Base-by-base conservation (phyloP, 2,888 invertebrate genomes). In the Hypsopygia costalis region DNA sequence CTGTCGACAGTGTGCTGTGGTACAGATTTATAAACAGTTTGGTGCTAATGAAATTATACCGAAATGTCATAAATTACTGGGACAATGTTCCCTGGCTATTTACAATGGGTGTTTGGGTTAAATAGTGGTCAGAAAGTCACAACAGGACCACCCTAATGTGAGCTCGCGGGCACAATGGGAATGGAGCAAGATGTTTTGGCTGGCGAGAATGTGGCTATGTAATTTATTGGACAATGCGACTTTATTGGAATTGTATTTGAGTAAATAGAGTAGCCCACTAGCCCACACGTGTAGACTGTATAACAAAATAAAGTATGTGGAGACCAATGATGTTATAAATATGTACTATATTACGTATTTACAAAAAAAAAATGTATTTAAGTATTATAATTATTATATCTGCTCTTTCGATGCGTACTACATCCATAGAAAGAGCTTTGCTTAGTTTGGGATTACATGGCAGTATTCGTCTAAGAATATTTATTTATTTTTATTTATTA, bases 41-140 rank as follows among this genome's bases (percentile, higher is more conserved):
- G 64, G 58, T 66, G 72, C 73, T 81, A 87, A 85, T 88, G 81
- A 88, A 87, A 83, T 82, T 75, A 76, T 77, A 85, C 82, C 76
- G 81, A 78, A 78, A 70, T 64, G 69, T 69, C 54, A 80, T 87
- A 86, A 85, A 85, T 87, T 69, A 69, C 48, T 44, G 58, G 53
- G 52, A 75, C 74, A 77, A 75, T 75, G 64, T 63, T 56, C 31
- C 65, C 55, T 49, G 56, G 62, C 55, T 55, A 53, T 74, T 73
- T 69, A 78, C 74, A 77, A 75, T 67, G 59, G 30, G 56, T 78
- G 76, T 80, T 78, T 75, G 68, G 73, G 65, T 73, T 70, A 75
- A 78, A 79, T 76, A 69, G 64, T 65, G 58, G 69, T 65, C 69
- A 33, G 32, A 27, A 38, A 39, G 32, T 20, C 16, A 71, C 63